A percentile compares a stretch with the other conserved stretches of the same genome.
These are phyloP conservation scores for Argyresthia albistria DNA, from an alignment of 2,888 invertebrate species.

Conservation along the genomic window DNA sequence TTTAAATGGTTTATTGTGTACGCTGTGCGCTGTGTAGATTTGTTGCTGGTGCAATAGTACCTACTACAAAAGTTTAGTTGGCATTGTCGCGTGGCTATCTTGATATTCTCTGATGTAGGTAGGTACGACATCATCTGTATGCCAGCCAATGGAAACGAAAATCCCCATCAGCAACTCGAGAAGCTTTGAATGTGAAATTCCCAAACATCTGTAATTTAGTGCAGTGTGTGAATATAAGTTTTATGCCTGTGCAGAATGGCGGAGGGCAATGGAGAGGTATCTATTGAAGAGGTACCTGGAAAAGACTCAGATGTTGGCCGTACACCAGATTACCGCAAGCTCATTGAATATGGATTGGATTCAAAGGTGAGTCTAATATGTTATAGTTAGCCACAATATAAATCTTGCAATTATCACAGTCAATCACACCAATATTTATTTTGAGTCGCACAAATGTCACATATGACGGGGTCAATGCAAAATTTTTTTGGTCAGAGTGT, in stretches of 20 bases:
- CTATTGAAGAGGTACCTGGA: conserved; percentile 80
- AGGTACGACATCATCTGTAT: conserved; percentile 53
- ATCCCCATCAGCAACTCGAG: neutral
- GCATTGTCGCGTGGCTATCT: conserved; percentile 53
- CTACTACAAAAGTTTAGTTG: conserved; percentile 15
- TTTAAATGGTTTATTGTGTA: conserved; percentile 29
- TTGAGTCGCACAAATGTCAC: too few species aligned
- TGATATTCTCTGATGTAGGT: conserved; percentile 36
- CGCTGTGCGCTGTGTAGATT: neutral
- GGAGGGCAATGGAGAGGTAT: conserved; percentile 89
- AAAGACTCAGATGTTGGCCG: conserved; percentile 78
- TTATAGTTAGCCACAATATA: too few species aligned
- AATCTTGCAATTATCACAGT: too few species aligned
- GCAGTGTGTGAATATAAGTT: conserved; percentile 50
- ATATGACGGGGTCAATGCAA: too few species aligned
- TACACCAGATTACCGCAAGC: conserved; percentile 94
- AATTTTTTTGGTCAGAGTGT: too few species aligned
- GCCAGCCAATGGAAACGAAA: conserved; percentile 19
- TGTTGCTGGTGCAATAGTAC: neutral
- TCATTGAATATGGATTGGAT: conserved; percentile 96
- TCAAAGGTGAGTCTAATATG: conserved; percentile 77
- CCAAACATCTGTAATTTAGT: conserved; percentile 14
- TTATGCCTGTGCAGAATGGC: conserved; percentile 80
- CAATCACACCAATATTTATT: too few species aligned
- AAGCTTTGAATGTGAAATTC: conserved; percentile 5